Evolutionary conservation across 1,140 invertebrate genomes (phyloP).

Genomic region (Drosophila pallidifrons): DNA sequence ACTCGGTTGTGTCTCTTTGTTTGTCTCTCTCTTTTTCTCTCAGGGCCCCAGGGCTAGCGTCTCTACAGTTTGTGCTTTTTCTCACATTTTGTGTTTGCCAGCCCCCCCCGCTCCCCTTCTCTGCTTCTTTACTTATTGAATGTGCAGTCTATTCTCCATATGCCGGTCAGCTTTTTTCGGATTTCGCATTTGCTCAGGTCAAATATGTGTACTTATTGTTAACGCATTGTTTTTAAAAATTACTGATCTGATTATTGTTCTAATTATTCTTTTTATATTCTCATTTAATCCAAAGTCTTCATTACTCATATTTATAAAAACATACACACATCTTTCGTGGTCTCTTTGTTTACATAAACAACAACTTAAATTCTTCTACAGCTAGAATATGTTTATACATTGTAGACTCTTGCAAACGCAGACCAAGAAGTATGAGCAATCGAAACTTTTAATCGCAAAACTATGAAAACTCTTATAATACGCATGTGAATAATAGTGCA

Average conservation of each 20-base stretch:
- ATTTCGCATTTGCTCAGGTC: constrained; percentile 9
- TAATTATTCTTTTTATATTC: too few species aligned
- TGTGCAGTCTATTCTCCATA: not conserved
- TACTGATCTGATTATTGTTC: not conserved
- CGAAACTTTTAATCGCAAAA: too few species aligned
- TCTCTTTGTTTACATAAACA: not conserved
- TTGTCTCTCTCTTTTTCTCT: constrained; percentile 1
- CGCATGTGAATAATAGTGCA: too few species aligned
- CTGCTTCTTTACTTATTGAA: too few species aligned
- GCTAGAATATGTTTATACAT: not conserved
- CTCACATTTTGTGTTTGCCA: not conserved
- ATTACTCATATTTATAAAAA: too few species aligned
- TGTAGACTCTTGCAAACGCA: not conserved
- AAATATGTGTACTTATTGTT: not conserved
- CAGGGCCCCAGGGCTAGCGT: constrained; percentile 2
- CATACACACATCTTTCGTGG: not conserved
- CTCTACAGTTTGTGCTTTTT: constrained; percentile 15
- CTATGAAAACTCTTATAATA: too few species aligned
- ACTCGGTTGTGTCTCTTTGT: not conserved
- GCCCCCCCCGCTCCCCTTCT: not conserved
- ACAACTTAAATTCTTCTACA: not conserved
- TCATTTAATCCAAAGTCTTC: not conserved
- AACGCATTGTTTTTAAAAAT: constrained; percentile 23
- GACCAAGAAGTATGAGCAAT: not conserved
- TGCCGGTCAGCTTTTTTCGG: not conserved